A percentile compares a stretch with the other conserved stretches of the same genome.
These are phyloP conservation scores for Ctenicera cuprea DNA, from an alignment of 2,888 invertebrate species.

Conservation along the genomic window DNA sequence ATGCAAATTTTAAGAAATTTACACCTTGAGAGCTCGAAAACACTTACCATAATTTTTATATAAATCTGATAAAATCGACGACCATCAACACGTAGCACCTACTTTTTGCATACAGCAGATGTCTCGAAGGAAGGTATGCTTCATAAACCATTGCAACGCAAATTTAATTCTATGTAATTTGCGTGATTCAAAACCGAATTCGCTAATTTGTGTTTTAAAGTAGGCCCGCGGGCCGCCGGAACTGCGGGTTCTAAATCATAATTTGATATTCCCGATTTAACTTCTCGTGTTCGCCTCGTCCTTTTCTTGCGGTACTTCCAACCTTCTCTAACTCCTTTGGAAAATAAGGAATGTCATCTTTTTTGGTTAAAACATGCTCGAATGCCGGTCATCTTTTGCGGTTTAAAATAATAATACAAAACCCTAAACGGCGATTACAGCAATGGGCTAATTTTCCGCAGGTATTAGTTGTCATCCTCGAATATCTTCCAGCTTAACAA, in stretches of 20 bases:
- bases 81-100: conserved; percentile 34
- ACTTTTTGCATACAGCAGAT: conserved; percentile 32
- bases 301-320: background rate
- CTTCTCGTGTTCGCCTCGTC: conserved; percentile 10
- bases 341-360: conserved; percentile 17
- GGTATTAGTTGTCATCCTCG: conserved; percentile 23
- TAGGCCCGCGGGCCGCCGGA: conserved; percentile 55
- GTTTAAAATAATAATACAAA: conserved; percentile 33
- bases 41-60: conserved; percentile 44
- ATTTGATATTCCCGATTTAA: conserved; percentile 49
- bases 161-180: conserved; percentile 55
- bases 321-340: conserved; percentile 5
- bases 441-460: conserved; percentile 32
- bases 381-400: conserved; percentile 31
- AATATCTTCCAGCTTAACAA: conserved; percentile 55
- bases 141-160: conserved; percentile 43
- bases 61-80: conserved; percentile 47
- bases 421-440: conserved; percentile 21
- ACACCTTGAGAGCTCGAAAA: conserved; percentile 1
- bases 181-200: conserved; percentile 56
- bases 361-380: conserved; percentile 21
- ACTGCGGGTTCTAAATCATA: conserved; percentile 59
- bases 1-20: conserved; percentile 28
- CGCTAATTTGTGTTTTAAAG: conserved; percentile 57
- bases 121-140: conserved; percentile 38